Conservation (phyloP, 2,888 invertebrate genomes). For the Lasioglossum morio region DNA sequence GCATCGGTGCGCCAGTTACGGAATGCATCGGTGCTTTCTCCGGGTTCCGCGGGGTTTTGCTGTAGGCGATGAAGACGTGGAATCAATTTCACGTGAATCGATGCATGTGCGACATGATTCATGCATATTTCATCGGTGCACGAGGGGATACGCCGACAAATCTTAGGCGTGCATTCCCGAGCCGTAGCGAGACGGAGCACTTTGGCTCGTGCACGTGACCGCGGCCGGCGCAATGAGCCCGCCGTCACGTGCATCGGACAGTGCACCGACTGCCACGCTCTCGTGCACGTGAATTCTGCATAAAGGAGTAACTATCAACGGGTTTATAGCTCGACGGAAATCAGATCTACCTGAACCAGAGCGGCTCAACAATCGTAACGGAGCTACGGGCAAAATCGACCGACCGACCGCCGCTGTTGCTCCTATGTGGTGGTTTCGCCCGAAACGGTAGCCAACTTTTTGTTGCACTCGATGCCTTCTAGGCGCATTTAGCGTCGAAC, state of each 20-base stretch:
- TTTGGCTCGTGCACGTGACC: constrained; percentile 77
- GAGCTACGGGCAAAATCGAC: constrained; percentile 11
- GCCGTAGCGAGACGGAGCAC: constrained; percentile 42
- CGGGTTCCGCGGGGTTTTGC: background rate
- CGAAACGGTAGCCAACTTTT: constrained; percentile 17
- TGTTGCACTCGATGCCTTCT: background rate
- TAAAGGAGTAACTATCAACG: constrained; percentile 58
- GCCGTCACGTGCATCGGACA: constrained; percentile 80
- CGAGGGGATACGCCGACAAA: constrained; percentile 35
- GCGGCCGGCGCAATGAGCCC: constrained; percentile 63
- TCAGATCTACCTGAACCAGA: constrained; percentile 31
- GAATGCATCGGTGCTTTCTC: background rate
- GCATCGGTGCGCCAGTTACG: background rate
- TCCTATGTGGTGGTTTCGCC: background rate
- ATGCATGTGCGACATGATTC: constrained; percentile 24
- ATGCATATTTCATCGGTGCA: constrained; percentile 48
- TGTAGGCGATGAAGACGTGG: background rate
- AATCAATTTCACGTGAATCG: constrained; percentile 22
- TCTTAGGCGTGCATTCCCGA: constrained; percentile 44
- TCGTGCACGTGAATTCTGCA: constrained; percentile 80
- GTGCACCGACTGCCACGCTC: constrained; percentile 77
- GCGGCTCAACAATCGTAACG: constrained; percentile 25
- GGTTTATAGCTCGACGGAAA: constrained; percentile 45
- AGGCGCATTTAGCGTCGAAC: background rate
- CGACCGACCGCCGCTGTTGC: background rate